These are phyloP conservation scores for Pegoplata infirma DNA, from an alignment of 2,888 invertebrate genomes.

Conservation along the genomic window DNA sequence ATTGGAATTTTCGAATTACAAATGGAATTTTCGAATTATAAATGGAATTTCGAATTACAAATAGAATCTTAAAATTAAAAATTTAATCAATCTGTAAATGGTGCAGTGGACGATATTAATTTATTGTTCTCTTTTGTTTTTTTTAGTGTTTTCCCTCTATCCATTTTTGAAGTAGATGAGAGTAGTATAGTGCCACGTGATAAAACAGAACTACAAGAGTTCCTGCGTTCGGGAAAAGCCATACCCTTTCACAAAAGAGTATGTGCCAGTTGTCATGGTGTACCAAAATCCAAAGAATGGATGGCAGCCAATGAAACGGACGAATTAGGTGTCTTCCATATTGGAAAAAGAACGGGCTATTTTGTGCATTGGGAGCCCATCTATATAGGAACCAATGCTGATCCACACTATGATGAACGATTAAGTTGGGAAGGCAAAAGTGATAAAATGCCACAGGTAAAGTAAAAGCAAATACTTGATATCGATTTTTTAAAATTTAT, in stretches of 20 bases:
- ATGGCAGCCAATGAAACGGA: constrained; percentile 85
- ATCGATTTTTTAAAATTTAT: not conserved
- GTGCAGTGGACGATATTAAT: too few species aligned
- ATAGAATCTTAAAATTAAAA: too few species aligned
- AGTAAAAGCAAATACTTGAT: not conserved
- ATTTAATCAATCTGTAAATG: too few species aligned
- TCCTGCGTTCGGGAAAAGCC: constrained; percentile 87
- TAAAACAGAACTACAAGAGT: constrained; percentile 85
- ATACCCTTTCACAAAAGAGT: constrained; percentile 95
- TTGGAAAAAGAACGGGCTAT: constrained; percentile 87
- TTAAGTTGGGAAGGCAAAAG: constrained; percentile 96
- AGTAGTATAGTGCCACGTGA: constrained; percentile 83
- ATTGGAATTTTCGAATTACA: too few species aligned
- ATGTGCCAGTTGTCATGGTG: constrained; percentile 92
- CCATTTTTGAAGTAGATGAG: constrained; percentile 91
- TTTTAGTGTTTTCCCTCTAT: constrained; percentile 89
- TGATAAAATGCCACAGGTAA: constrained; percentile 97
- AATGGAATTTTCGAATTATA: too few species aligned
- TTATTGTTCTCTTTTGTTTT: too few species aligned
- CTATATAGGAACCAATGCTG: constrained; percentile 92
- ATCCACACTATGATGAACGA: constrained; percentile 93
- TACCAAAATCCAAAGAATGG: constrained; percentile 92
- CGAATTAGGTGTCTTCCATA: constrained; percentile 87
- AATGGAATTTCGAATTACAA: too few species aligned
- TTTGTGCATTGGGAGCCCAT: constrained; percentile 95